Base-by-base conservation (phyloP, 1,140 invertebrate genomes). In the Pissodes strobi region DNA sequence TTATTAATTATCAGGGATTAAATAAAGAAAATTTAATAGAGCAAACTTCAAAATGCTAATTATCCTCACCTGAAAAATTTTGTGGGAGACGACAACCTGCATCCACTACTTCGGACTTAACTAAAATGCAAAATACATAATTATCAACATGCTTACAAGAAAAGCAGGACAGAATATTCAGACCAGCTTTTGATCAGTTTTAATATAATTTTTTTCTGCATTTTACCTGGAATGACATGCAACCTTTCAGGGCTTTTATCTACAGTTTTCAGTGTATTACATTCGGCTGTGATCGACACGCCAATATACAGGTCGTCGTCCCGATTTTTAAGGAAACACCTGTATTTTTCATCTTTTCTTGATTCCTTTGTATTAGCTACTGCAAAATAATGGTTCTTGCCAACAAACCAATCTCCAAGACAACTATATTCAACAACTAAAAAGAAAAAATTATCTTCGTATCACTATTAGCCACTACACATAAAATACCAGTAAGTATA, bases 311-410 rank as follows among this genome's bases (percentile, higher is more conserved):
- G 80, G 81, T 97, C 94, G 74, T 97, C 94, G 76, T 97, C 94
- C 73, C 94, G 85, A 84, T 97, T 97, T 75, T 93, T 93, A 30
- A 97, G 81, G 75, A 97, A 96, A 78, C 94, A 97, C 19, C 94
- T 81, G 72, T 94, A 97, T 72, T 93, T 94, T 78, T 96, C 94
- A 78, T 96, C 93, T 76, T 93, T 92, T 73, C 94, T 83, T 12
- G 93, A 95, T 77, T 97, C 94, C 74, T 95, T 94, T 0, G 93
- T 95, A 76, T 97, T 97, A 2, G 92, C 92, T 6, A 95, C 93
- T 51, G 94, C 94, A 79, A 96, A 96, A 74, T 91, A 97, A 75
- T 96, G 93, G 81, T 97, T 95, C 76, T 96, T 96, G 8, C 90
- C 92, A 15, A 95, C 88, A 80, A 95, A 95, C 94, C 94, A 97